These are phyloP conservation scores for Tigriopus californicus DNA, from an alignment of 2,888 invertebrate genomes.

Conservation along the genomic window DNA sequence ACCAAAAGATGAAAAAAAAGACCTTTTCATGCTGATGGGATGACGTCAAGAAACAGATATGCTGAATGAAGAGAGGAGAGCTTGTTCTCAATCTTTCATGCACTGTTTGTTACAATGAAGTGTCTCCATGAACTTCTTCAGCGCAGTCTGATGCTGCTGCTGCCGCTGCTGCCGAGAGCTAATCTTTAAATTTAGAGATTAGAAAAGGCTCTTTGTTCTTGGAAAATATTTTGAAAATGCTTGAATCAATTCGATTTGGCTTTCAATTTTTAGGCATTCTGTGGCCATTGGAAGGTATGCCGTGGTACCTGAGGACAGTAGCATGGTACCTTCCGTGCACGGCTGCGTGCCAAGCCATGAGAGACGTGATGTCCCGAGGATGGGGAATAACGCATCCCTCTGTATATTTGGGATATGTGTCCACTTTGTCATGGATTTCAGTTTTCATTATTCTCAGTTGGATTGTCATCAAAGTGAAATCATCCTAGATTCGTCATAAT, in stretches of 20 bases:
- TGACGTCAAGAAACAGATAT: too few species aligned
- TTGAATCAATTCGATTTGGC: constrained; percentile 20
- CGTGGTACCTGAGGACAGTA: constrained; percentile 45
- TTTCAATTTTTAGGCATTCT: constrained; percentile 49
- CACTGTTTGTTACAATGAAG: too few species aligned
- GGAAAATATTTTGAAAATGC: background rate
- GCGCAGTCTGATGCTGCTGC: too few species aligned
- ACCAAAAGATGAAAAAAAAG: too few species aligned
- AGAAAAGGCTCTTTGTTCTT: too few species aligned
- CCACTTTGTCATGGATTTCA: constrained; percentile 43
- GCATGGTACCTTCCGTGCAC: constrained; percentile 52
- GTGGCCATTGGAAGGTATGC: constrained; percentile 94
- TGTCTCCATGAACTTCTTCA: too few species aligned
- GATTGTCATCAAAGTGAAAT: background rate
- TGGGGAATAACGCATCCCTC: constrained; percentile 43
- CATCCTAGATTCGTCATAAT: too few species aligned
- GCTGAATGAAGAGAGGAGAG: too few species aligned
- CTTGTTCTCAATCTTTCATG: too few species aligned
- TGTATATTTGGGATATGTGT: constrained; percentile 53
- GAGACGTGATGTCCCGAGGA: constrained; percentile 56
- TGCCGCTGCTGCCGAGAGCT: too few species aligned
- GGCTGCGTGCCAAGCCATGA: constrained; percentile 49
- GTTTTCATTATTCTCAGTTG: constrained; percentile 19
- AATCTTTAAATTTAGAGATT: too few species aligned
- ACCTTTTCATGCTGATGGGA: too few species aligned